Base-by-base conservation (phyloP, 2,113 vertebrate species). In the Barbus barbus region DNA sequence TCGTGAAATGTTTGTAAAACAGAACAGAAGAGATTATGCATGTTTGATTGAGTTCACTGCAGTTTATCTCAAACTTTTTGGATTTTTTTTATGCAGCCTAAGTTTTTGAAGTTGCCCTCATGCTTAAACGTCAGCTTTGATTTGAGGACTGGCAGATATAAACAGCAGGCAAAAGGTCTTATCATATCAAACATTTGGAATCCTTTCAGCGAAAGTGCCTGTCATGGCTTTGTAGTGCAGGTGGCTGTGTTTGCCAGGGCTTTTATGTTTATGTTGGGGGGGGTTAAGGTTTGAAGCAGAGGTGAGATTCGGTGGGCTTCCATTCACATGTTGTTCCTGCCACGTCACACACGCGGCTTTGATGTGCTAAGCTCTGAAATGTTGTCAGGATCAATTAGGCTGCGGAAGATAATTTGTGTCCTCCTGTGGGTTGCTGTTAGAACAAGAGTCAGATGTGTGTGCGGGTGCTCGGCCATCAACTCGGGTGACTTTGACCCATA, bases 261-360 rank as follows among this genome's bases (percentile, higher is more conserved):
- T 94, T 93, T 94, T 93, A 93, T 93, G 92, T 87, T 92, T 92
- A 91, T 92, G 85, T 67, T 85, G 83, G 85, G 82, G 85, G 82
- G 81, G 78, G 82, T 89, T 86, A 82, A 56, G 88, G 89, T 86
- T 86, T 85, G 90, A 91, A 91, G 90, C 90, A 60, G n/a, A 44
- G 90, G 51, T 74, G 90, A 91, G 86, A 83, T 84, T 83, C 81
- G 78, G 82, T 82, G 89, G 86, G 90, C 86, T 87, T 87, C 89
- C 88, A 89, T 91, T 85, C 86, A 88, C 80, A 85, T 91, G 88
- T 89, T 88, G 88, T 88, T 78, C 82, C 85, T 87, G 87, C 86
- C 90, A 86, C 86, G 88, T 89, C 91, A 93, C 89, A 90, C 78
- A 83, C 87, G 90, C 85, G 83, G 86, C 90, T 92, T 91, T 92